Evolutionary conservation across 1,140 invertebrate genomes (phyloP), one percentile per base, ranked within the genome.

Genomic region (Panagrolaimus sp.): DNA sequence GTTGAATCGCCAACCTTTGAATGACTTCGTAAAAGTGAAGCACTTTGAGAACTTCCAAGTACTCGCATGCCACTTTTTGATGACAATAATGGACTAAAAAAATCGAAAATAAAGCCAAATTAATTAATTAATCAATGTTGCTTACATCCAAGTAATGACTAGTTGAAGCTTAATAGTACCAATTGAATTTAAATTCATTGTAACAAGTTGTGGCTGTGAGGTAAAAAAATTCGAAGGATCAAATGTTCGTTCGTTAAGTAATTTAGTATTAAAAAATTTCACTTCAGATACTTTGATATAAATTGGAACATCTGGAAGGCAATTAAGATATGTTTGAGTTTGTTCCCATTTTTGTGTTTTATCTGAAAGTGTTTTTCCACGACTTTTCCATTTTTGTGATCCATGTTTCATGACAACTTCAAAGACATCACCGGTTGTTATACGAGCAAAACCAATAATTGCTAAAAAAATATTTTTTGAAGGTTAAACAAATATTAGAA

Each of bases 91-190:
- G 73, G 73, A 23, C 73, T 74, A 66, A 65, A 72, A 72, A 38
- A n/a, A 23, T n/a, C 44, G 25, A 16, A 2, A 14, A 68, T 47
- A 23, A 4, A 68, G 3, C 20, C 14, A 68, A 63, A 31, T 71
- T 2, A 68, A 3, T 38, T 31, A 65, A n/a, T n/a, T n/a, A n/a
- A n/a, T n/a, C n/a, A n/a, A n/a, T n/a, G n/a, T 65, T 66, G 84
- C 87, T 85, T 83, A 88, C 87, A 88, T 86, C 88, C 88, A 89
- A 8, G 86, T 86, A 65, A 88, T 86, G 45, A 89, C 80, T 65
- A 89, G 75, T 73, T 87, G 87, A 45, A 89, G 83, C 83, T 89
- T 89, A 42, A 89, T 82, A n/a, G 87, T 87, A 65, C 88, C 88
- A 71, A 85, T 87, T 14, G 85, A 82, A 79, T 89, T 89, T 67